Conservation (phyloP, 2,888 invertebrate genomes). For the Buathra laborator region DNA sequence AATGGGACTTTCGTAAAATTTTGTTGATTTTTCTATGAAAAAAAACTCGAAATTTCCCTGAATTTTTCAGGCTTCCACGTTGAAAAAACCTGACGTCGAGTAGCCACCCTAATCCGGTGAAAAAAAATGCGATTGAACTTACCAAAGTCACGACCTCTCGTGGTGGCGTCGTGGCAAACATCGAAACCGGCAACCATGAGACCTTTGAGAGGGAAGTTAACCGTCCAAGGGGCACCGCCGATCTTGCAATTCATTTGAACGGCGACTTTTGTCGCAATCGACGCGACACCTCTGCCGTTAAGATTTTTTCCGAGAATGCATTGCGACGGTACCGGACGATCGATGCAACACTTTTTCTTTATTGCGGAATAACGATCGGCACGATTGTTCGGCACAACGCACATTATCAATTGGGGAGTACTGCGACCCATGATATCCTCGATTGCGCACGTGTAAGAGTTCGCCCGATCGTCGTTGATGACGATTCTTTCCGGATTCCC, state of each 20-base stretch:
- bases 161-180: constrained; percentile 93
- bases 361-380: constrained; percentile 93
- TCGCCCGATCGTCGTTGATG: constrained; percentile 88
- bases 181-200: constrained; percentile 96
- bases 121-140: constrained; percentile 86
- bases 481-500: constrained; percentile 84
- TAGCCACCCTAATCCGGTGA: constrained; percentile 41
- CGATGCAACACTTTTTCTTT: constrained; percentile 94
- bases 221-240: constrained; percentile 95
- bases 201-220: constrained; percentile 88
- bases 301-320: constrained; percentile 87
- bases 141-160: constrained; percentile 86
- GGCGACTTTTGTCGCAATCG: constrained; percentile 96
- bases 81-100: background rate
- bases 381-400: constrained; percentile 89
- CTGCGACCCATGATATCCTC: constrained; percentile 87
- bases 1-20: too few relatives aligned
- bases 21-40: too few relatives aligned
- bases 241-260: constrained; percentile 97
- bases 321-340: constrained; percentile 91
- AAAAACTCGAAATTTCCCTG: background rate
- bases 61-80: background rate
- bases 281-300: constrained; percentile 88
- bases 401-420: constrained; percentile 89
- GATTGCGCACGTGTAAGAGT: constrained; percentile 87